These are phyloP conservation scores for Drosophila pandora DNA, from an alignment of 1,140 invertebrate genomes.

Conservation along the genomic window DNA sequence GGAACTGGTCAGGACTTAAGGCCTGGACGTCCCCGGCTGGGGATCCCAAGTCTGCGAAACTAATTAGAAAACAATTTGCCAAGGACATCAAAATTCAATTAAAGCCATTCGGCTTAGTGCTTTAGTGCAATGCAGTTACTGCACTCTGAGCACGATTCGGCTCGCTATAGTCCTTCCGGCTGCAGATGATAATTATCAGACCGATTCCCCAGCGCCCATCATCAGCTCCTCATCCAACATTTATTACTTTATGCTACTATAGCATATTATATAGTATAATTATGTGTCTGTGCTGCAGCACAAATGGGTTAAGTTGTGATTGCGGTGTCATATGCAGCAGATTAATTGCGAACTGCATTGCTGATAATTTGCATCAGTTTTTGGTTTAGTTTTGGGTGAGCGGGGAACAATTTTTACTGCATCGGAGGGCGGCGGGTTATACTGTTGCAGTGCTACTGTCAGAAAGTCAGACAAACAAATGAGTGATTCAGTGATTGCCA, in stretches of 20 bases:
- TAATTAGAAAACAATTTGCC: slow-evolving; percentile 82
- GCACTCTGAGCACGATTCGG: not conserved
- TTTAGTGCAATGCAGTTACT: slow-evolving; percentile 70
- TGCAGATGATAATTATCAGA: slow-evolving; percentile 69
- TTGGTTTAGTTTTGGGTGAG: slow-evolving; percentile 3
- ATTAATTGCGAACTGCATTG: slow-evolving; percentile 78
- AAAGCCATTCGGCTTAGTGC: slow-evolving; percentile 79
- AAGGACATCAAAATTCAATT: slow-evolving; percentile 82
- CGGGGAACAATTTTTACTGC: slow-evolving; percentile 4
- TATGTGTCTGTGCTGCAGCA: slow-evolving; percentile 24
- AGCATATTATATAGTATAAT: slow-evolving; percentile 3
- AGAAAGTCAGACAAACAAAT: slow-evolving; percentile 61
- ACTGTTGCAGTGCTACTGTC: slow-evolving; percentile 15
- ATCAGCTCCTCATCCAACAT: slow-evolving; percentile 14
- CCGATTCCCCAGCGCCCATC: slow-evolving; percentile 23
- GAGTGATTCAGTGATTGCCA: slow-evolving; percentile 58
- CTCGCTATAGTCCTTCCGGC: slow-evolving; percentile 37
- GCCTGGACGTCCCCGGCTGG: slow-evolving; percentile 27
- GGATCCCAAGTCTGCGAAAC: slow-evolving; percentile 62
- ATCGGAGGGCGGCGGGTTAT: not conserved
- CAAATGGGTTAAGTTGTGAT: slow-evolving; percentile 75
- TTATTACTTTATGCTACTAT: not conserved
- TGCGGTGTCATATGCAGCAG: slow-evolving; percentile 77
- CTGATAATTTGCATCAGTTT: slow-evolving; percentile 70
- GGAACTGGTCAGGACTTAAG: slow-evolving; percentile 28